Evolutionary conservation across 2,113 vertebrate genomes (phyloP), one percentile per base, ranked within the genome.

Genomic region (Parus major): DNA sequence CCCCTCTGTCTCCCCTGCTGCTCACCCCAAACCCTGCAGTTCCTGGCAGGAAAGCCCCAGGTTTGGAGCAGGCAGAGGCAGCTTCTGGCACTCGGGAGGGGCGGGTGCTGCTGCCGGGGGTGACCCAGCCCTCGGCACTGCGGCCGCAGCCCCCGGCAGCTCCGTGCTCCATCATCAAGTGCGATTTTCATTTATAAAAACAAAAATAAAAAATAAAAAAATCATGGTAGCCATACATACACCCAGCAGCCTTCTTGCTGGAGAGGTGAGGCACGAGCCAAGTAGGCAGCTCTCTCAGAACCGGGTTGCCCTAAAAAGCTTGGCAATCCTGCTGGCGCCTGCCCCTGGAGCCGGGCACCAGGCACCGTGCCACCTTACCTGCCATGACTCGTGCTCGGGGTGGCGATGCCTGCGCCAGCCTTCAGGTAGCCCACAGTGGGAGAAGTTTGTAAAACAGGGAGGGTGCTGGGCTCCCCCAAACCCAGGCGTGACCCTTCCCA

Each of bases 231-330:
- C 70, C 5, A 0, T 2, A 36, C 5, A 0, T 2, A 36, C 64
- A 59, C 12, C 23, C 69, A 49, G 31, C 57, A 82, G 53, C 41
- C 49, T 65, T 36, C 82, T 85, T 52, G n/a, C 70, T 75, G 25
- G 46, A 77, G 72, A 41, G 4, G 5, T 7, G 44, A 82, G 80
- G 46, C 71, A 41, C 2, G 33, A 61, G 31, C 63, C 87, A 64
- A 66, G 46, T 24, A 21, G 72, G 81, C 15, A 24, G 92, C 86
- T 82, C 42, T 82, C 94, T 90, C 89, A 79, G 82, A 90, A 75
- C 60, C 4, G 1, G 49, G 78, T 60, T 81, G 69, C 93, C 91
- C 79, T 82, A 79, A 72, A 79, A 81, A 87, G 25, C 79, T 53
- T 53, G 36, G 63, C 21, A 19, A 75, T 86, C 81, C 65, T 31